Evolutionary conservation across 2,113 vertebrate species (phyloP).

Genomic region (Saccopteryx leptura): DNA sequence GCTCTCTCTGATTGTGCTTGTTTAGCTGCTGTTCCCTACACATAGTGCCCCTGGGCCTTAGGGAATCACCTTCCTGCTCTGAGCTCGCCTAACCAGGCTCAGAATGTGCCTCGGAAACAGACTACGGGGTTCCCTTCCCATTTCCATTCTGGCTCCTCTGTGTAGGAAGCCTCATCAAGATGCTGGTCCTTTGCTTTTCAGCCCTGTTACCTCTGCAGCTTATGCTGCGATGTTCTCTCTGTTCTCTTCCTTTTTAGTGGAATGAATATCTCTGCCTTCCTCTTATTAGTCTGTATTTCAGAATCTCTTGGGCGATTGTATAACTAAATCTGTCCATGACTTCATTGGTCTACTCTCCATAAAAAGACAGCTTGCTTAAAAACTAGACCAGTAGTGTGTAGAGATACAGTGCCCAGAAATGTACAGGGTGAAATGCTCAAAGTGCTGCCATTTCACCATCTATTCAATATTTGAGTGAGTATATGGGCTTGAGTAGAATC

Average conservation of each 20-base stretch:
- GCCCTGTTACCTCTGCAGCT: neutral
- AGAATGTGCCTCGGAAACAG: neutral
- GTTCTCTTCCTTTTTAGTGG: neutral
- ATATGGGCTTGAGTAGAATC: neutral
- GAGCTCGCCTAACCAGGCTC: slow-evolving; percentile 8
- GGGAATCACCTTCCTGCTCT: neutral
- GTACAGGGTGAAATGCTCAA: slow-evolving; percentile 7
- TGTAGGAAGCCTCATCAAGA: neutral
- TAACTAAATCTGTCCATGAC: slow-evolving; percentile 34
- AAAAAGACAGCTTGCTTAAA: slow-evolving; percentile 44
- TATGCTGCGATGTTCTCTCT: neutral
- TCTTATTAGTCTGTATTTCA: neutral
- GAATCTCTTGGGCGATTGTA: neutral
- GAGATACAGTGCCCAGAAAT: neutral
- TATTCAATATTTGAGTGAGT: neutral
- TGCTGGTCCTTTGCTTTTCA: neutral
- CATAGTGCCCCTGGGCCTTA: neutral
- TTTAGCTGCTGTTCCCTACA: neutral
- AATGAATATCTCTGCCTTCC: neutral
- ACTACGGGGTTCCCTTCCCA: slow-evolving; percentile 44
- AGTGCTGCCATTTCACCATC: neutral
- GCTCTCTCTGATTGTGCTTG: neutral
- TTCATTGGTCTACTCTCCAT: slow-evolving; percentile 22
- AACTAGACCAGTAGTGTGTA: neutral
- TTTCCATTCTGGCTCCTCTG: slow-evolving; percentile 63